Evolutionary conservation across 2,888 invertebrate genomes (phyloP), one percentile per base, ranked within the genome.

Genomic region (Sarcophaga caerulescens): DNA sequence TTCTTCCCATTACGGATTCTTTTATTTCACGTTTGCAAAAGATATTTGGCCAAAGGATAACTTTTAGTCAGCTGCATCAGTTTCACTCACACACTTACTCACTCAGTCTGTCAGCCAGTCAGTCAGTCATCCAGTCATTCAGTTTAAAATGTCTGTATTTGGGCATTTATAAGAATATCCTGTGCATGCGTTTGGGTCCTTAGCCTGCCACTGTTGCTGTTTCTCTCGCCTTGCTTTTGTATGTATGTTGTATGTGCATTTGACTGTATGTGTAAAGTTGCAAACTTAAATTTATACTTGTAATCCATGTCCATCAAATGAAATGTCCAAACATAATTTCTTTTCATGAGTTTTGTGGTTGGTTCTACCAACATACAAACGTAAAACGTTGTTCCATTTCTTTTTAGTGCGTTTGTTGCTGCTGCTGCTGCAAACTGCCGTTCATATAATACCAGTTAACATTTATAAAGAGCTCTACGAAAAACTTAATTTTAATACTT

Each of bases 291-390:
- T 84, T 85, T 81, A 78, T 84, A 82, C 81, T 84, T 77, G 82
- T 88, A 88, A 86, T 86, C 85, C 86, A 85, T 86, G 83, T 85
- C 85, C 83, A 85, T 88, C 88, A 88, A 87, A 88, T 75, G 80
- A 82, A 86, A 86, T 85, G 85, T 88, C 85, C 86, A 86, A 86
- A 86, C 78, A 86, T 85, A 87, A 86, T 87, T 87, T 87, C 84
- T 86, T 85, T 85, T 84, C 81, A 85, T 84, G 87, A 87, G 81
- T 84, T 84, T 84, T 87, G 87, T 71, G 87, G 87, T 79, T 84
- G 35, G 10, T 73, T 75, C 69, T 35, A 35, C 8, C 35, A 35
- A 35, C 81, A 62, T 74, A 68, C 25, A 74, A 68, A 62, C 47
- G 62, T 74, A 81, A 74, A 73, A 68, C 6, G 25, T 68, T 62